phyloP scores from a whole-genome alignment of 2,113 vertebrate genomes.

The Vanacampus margaritifer region DNA sequence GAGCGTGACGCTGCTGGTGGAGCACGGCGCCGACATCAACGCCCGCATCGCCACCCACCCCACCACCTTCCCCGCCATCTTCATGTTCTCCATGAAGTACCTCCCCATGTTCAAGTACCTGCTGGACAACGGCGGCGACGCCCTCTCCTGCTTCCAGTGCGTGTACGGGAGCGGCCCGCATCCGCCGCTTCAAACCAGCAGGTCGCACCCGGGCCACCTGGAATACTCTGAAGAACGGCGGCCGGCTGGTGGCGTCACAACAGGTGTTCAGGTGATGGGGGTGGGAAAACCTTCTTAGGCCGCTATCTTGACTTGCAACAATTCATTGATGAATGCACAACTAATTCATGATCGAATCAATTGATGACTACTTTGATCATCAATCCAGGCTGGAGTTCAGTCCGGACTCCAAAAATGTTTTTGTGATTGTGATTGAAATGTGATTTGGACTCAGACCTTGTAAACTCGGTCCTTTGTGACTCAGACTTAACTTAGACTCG shows the following conservation, averaged over 20 bases:
- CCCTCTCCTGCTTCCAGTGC: constrained; percentile 84
- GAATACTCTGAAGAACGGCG: not conserved
- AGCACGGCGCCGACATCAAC: constrained; percentile 86
- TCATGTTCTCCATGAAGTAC: constrained; percentile 89
- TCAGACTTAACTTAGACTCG: no score
- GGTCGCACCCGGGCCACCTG: constrained; percentile 31
- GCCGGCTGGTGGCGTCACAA: not conserved
- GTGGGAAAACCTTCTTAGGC: not conserved
- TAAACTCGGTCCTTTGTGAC: no score
- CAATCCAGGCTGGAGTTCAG: no score
- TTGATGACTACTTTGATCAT: no score
- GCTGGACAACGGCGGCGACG: constrained; percentile 86
- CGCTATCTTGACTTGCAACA: no score
- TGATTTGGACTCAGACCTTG: no score
- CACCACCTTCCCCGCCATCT: constrained; percentile 86
- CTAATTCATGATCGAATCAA: no score
- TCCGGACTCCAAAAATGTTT: no score
- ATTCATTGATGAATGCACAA: no score
- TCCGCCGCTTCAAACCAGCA: constrained; percentile 67
- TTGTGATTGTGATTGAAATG: no score
- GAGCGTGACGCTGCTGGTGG: constrained; percentile 81
- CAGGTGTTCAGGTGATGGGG: constrained; percentile 51
- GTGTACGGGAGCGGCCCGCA: constrained; percentile 77
- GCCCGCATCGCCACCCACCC: constrained; percentile 83
- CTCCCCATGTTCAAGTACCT: constrained; percentile 84